A percentile compares a stretch with the other conserved stretches of the same genome.
Conservation (phyloP, 2,888 invertebrate genomes). For the Phyto melanocephala region DNA sequence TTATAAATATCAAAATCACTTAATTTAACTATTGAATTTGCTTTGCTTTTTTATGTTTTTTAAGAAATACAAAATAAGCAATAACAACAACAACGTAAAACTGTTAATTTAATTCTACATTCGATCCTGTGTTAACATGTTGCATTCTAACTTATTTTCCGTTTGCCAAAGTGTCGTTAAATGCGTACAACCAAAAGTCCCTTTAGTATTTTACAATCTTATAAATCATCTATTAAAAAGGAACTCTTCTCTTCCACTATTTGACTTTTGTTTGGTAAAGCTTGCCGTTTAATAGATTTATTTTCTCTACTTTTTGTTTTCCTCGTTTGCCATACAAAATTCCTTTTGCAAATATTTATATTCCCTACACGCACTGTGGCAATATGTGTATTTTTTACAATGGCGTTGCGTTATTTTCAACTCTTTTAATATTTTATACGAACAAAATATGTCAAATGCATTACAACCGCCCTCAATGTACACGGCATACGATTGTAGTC, state of each 20-base stretch:
- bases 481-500: constrained; percentile 33
- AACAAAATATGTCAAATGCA: constrained; percentile 60
- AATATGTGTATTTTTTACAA: constrained; percentile 10
- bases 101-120: too few species aligned
- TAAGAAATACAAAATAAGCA: background rate
- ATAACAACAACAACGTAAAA: background rate
- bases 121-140: too few species aligned
- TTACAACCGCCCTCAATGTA: constrained; percentile 50
- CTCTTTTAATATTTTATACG: constrained; percentile 53
- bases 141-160: too few species aligned
- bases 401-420: constrained; percentile 35
- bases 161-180: background rate
- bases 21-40: too few species aligned
- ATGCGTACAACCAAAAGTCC: background rate
- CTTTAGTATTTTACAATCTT: constrained; percentile 20
- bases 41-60: too few species aligned
- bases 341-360: constrained; percentile 28
- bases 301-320: background rate
- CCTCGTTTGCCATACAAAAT: background rate
- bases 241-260: background rate
- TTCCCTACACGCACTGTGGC: constrained; percentile 26
- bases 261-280: background rate
- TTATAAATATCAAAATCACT: too few species aligned
- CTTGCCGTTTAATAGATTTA: background rate
- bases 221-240: constrained; percentile 17